phyloP scores from a whole-genome alignment of 2,888 invertebrate species.

The Anorthoa munda region DNA sequence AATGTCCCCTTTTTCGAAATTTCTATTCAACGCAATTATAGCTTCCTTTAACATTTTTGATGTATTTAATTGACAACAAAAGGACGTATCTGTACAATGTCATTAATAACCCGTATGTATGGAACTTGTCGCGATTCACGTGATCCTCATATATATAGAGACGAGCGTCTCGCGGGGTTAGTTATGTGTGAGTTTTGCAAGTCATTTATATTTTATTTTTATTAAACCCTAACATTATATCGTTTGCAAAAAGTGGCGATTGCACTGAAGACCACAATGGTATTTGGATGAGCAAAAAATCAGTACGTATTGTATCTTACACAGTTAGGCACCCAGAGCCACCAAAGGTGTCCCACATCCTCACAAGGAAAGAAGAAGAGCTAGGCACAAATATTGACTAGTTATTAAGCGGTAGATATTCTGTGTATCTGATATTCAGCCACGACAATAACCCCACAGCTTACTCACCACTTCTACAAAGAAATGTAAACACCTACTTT shows the following conservation, averaged over 20 bases:
- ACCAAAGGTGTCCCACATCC: too few relatives aligned
- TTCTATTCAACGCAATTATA: constrained; percentile 87
- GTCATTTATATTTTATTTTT: constrained; percentile 67
- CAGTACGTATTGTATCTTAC: not conserved
- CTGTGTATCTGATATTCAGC: not conserved
- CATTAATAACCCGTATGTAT: constrained; percentile 89
- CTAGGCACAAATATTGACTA: not conserved
- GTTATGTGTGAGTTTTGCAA: constrained; percentile 67
- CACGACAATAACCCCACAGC: not conserved
- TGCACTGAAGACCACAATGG: constrained; percentile 2
- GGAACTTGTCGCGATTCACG: constrained; percentile 86
- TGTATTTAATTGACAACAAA: constrained; percentile 84
- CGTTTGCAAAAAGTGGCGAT: constrained; percentile 24
- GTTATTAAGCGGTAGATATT: not conserved
- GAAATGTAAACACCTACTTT: constrained; percentile 30
- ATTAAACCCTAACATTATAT: constrained; percentile 31
- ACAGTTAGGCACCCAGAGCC: not conserved
- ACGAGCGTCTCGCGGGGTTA: constrained; percentile 52
- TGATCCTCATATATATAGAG: constrained; percentile 62
- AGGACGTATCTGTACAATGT: constrained; percentile 81
- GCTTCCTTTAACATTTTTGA: constrained; percentile 85
- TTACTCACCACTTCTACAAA: constrained; percentile 13
- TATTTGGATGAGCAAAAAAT: not conserved
- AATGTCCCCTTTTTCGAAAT: constrained; percentile 87
- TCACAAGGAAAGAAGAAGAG: too few relatives aligned